Percentiles rank a stretch among this genome's conserved stretches.
phyloP scores from a whole-genome alignment of 2,888 invertebrate species.

The Drosophila longiperda region DNA sequence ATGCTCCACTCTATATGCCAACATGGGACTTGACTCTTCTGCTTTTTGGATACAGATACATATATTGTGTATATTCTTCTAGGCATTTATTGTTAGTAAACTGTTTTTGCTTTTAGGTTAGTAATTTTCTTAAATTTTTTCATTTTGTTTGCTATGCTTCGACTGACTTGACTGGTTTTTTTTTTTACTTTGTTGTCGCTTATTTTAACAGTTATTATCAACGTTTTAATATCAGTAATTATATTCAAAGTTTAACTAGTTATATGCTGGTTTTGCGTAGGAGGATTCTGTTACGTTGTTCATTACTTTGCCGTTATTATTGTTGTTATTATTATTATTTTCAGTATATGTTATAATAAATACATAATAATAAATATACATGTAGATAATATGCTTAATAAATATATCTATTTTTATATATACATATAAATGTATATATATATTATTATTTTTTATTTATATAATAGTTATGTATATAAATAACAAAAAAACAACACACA shows the following conservation, averaged over 20 bases:
- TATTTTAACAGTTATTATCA: slow-evolving; percentile 70
- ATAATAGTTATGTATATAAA: slow-evolving; percentile 81
- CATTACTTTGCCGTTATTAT: slow-evolving; percentile 51
- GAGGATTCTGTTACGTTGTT: slow-evolving; percentile 75
- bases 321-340: slow-evolving; percentile 35
- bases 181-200: slow-evolving; percentile 21
- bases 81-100: slow-evolving; percentile 67
- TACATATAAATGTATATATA: slow-evolving; percentile 43
- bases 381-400: slow-evolving; percentile 83
- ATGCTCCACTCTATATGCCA: slow-evolving; percentile 65
- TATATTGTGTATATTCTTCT: slow-evolving; percentile 31
- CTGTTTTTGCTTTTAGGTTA: slow-evolving; percentile 50
- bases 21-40: slow-evolving; percentile 70
- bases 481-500: slow-evolving; percentile 84
- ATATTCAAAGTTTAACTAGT: slow-evolving; percentile 65
- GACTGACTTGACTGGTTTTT: slow-evolving; percentile 71
- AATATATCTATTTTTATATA: slow-evolving; percentile 74
- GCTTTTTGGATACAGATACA: slow-evolving; percentile 41
- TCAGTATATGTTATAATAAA: slow-evolving; percentile 80
- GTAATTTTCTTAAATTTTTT: slow-evolving; percentile 52
- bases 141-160: slow-evolving; percentile 67
- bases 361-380: slow-evolving; percentile 82
- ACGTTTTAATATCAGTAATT: slow-evolving; percentile 65
- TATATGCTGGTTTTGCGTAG: slow-evolving; percentile 68
- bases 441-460: slow-evolving; percentile 55